Base-by-base conservation (phyloP, 2,888 invertebrate species). In the Napeogenes inachia region DNA sequence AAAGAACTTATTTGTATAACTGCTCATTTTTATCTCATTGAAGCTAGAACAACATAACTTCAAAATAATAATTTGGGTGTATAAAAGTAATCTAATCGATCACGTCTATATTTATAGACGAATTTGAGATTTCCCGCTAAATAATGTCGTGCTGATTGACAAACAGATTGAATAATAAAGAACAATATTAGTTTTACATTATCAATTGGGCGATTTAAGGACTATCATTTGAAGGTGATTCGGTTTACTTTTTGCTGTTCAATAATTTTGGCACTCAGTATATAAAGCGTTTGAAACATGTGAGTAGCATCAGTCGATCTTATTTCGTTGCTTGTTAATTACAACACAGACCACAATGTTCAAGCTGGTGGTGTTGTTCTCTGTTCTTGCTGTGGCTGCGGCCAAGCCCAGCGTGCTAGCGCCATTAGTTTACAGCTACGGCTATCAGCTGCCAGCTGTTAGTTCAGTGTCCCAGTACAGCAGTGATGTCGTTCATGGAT, bases 361-460 rank as follows among this genome's bases (percentile, higher is more conserved):
- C 77, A 89, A 89, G 80, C 79, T 90, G 91, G 91, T 92, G 91
- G 92, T 92, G 84, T 92, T 93, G 89, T 91, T 91, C 79, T 92
- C 92, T 75, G 82, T 92, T 67, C 80, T 92, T 77, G 92, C 92
- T 75, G 73, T 93, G 78, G 92, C 89, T 69, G 91, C 85, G 68
- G 93, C 93, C 78, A 91, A 87, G 78, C 91, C 91, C 12, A 63
- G 80, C 42, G 8, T 42, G 56, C 74, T 84, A 62, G 74, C 76
- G 30, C 85, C 85, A 2, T 8, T 68, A 10, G 77, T 79, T 2
- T 87, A 86, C 77, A 75, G 76, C 65, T 71, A 81, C 13, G 73
- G 30, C 50, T 50, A 50, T 50, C 50, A 21, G 8, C 50, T 71
- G 42, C 74, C 78, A 5, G 71, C 74, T 6, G 71, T 75, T n/a